Evolutionary conservation across 1,140 invertebrate species (phyloP), one percentile per base, ranked within the genome.

Genomic region (Magallana gigas): DNA sequence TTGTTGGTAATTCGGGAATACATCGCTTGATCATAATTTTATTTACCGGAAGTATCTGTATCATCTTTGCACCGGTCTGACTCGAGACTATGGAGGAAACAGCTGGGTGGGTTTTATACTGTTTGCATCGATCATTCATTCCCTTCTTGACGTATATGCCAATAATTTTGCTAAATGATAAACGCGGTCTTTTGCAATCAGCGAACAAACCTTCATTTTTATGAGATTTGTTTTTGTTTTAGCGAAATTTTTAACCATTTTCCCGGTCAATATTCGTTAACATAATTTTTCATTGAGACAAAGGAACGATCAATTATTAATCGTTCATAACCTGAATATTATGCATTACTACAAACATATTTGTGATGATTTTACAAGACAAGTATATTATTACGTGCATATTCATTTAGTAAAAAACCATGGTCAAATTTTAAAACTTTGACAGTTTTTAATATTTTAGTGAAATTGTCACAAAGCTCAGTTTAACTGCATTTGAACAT

Each of bases 161-260:
- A 76, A 76, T 76, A 76, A 76, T 76, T 76, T 76, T 76, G 68
- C 68, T 76, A 76, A 76, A 76, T 76, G 68, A 76, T 76, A 76
- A 76, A 76, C 68, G 68, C 9, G 68, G 68, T 29, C 68, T 76
- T 76, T 76, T 76, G 68, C 68, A 76, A 76, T 76, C 68, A 76
- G 68, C 68, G 68, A 29, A 76, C 68, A 29, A 76, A 76, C 68
- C 68, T 76, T 23, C 68, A 76, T 76, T 76, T 76, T 76, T 76
- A 76, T 76, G 68, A 76, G 68, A 76, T 76, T 76, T 64, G 18
- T 64, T 64, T 64, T 64, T 76, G 68, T 76, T 76, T 76, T 23
- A 36, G 68, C 68, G 68, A 29, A 76, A 76, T 76, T 76, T 76
- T 76, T 76, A 76, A 76, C 68, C 68, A 76, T 76, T 76, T 76